phyloP scores from a whole-genome alignment of 2,888 invertebrate genomes.

The Eueremaeus valkanovi region DNA sequence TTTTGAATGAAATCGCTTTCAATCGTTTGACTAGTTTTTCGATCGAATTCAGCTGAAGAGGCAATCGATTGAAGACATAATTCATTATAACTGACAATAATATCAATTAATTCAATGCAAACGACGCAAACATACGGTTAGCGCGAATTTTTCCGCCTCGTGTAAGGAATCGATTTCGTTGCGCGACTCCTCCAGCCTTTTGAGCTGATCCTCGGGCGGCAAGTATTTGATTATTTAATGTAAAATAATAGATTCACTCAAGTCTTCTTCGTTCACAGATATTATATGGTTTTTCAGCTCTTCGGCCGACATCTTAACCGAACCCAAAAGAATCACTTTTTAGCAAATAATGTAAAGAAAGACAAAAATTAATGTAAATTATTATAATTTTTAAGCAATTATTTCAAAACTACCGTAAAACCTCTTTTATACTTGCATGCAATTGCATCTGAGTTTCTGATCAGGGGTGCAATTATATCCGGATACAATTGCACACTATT shows the following conservation, averaged over 20 bases:
- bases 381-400: too few relatives aligned
- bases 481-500: too few relatives aligned
- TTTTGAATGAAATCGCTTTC: slow-evolving; percentile 82
- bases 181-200: slow-evolving; percentile 69
- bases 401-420: too few relatives aligned
- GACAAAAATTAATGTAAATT: too few relatives aligned
- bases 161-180: slow-evolving; percentile 73
- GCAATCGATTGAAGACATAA: slow-evolving; percentile 11
- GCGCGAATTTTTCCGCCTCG: slow-evolving; percentile 91
- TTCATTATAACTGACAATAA: background rate
- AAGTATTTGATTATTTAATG: slow-evolving; percentile 86
- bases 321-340: slow-evolving; percentile 55
- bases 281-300: slow-evolving; percentile 69
- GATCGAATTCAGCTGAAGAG: slow-evolving; percentile 71
- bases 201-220: slow-evolving; percentile 84
- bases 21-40: slow-evolving; percentile 79
- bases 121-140: slow-evolving; percentile 60
- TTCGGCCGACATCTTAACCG: slow-evolving; percentile 55
- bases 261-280: slow-evolving; percentile 75
- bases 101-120: slow-evolving; percentile 18
- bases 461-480: too few relatives aligned
- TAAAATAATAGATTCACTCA: slow-evolving; percentile 79
- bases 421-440: too few relatives aligned
- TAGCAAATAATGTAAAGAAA: too few relatives aligned
- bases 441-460: too few relatives aligned